Evolutionary conservation across 2,888 invertebrate species (phyloP).

Genomic region (Syritta pipiens): DNA sequence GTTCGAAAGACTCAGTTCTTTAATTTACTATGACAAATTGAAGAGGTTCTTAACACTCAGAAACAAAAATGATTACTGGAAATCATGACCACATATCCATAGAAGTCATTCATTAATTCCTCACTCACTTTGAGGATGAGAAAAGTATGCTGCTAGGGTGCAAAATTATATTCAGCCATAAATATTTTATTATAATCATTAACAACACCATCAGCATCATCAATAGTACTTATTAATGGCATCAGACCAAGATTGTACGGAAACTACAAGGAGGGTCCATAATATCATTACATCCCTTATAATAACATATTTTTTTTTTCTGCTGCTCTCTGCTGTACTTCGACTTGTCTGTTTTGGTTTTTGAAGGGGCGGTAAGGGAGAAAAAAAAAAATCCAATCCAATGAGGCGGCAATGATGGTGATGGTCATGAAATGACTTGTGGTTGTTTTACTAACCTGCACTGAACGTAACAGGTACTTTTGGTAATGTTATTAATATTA

Average conservation of each 20-base stretch:
- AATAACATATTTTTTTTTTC: slow-evolving; percentile 16
- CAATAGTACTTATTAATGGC: slow-evolving; percentile 30
- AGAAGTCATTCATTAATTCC: slow-evolving; percentile 2
- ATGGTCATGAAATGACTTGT: slow-evolving; percentile 51
- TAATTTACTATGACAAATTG: slow-evolving; percentile 31
- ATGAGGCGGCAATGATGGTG: slow-evolving; percentile 52
- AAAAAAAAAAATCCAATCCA: slow-evolving; percentile 34
- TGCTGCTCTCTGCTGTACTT: too few relatives aligned
- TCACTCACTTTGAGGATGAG: background rate
- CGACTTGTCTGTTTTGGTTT: background rate
- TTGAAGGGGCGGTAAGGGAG: background rate
- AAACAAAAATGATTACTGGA: background rate
- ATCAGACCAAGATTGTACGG: slow-evolving; percentile 6
- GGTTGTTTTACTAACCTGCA: slow-evolving; percentile 38
- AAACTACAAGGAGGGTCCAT: slow-evolving; percentile 11
- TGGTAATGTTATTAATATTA: slow-evolving; percentile 50
- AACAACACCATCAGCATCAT: slow-evolving; percentile 42
- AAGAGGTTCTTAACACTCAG: slow-evolving; percentile 19
- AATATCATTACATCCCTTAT: slow-evolving; percentile 53
- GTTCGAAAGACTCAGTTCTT: background rate
- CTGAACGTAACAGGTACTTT: slow-evolving; percentile 59
- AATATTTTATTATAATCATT: slow-evolving; percentile 53
- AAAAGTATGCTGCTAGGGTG: background rate
- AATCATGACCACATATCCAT: background rate
- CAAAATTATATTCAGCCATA: slow-evolving; percentile 38